Evolutionary conservation across 2,113 vertebrate genomes (phyloP).

Genomic region (Megaceryle maxima): DNA sequence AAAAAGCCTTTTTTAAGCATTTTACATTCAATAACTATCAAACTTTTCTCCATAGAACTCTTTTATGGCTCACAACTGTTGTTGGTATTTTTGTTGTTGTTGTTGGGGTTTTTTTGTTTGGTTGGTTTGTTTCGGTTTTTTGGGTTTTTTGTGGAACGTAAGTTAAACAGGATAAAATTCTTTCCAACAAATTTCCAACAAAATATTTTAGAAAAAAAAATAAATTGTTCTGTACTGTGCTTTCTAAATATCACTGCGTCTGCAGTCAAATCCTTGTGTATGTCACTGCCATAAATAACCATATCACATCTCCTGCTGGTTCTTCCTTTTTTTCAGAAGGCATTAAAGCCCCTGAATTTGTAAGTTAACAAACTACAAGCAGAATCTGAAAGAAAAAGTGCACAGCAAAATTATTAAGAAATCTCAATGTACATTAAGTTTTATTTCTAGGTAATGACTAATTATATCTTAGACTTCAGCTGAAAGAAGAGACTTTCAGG

Average conservation of each 20-base stretch:
- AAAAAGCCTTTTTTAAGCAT: background rate
- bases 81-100: too few relatives aligned
- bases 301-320: background rate
- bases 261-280: background rate
- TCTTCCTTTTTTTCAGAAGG: background rate
- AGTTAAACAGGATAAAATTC: too few relatives aligned
- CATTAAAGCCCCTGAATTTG: background rate
- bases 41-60: background rate
- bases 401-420: background rate
- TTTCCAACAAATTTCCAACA: background rate
- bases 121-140: too few relatives aligned
- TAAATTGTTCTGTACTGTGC: background rate
- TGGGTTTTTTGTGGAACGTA: background rate
- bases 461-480: background rate
- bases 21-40: background rate
- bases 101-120: too few relatives aligned
- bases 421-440: background rate
- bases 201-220: background rate
- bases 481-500: background rate
- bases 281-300: background rate
- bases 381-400: background rate
- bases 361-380: background rate
- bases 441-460: background rate
- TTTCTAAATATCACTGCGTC: background rate
- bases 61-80: background rate